phyloP scores from a whole-genome alignment of 2,113 vertebrate species.

The Hepsetus odoe region DNA sequence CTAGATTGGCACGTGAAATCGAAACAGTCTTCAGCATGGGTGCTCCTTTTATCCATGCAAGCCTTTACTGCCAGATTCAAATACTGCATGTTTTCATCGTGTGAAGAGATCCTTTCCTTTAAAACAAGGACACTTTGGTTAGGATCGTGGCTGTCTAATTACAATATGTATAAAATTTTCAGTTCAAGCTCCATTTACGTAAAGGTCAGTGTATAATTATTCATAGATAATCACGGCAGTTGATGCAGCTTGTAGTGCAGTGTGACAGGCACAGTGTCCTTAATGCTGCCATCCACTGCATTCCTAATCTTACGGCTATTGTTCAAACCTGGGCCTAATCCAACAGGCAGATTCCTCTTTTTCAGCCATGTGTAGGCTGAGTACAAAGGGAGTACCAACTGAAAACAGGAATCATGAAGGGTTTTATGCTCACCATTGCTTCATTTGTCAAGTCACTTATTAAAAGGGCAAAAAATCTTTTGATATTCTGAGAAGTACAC shows the following conservation, averaged over 20 bases:
- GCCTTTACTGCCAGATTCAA: conserved; percentile 83
- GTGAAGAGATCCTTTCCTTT: conserved; percentile 82
- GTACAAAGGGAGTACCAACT: background rate
- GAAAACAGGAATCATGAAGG: background rate
- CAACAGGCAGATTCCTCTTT: conserved; percentile 3
- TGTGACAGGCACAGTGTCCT: background rate
- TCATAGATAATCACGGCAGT: background rate
- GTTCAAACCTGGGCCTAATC: background rate
- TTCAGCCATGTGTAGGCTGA: conserved; percentile 17
- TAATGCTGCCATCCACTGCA: background rate
- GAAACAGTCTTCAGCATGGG: background rate
- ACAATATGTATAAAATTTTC: background rate
- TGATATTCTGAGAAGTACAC: background rate
- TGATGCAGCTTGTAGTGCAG: background rate
- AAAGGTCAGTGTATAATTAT: background rate
- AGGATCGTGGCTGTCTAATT: background rate
- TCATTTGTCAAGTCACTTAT: background rate
- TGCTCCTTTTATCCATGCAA: conserved; percentile 62
- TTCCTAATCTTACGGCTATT: background rate
- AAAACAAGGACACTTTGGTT: conserved; percentile 22
- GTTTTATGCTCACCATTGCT: background rate
- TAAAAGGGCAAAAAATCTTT: background rate
- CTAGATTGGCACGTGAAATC: background rate
- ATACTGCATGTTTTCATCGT: conserved; percentile 85
- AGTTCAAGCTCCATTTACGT: background rate